These are phyloP conservation scores for Drosophila tropicalis DNA, from an alignment of 1,140 invertebrate species.

Conservation along the genomic window DNA sequence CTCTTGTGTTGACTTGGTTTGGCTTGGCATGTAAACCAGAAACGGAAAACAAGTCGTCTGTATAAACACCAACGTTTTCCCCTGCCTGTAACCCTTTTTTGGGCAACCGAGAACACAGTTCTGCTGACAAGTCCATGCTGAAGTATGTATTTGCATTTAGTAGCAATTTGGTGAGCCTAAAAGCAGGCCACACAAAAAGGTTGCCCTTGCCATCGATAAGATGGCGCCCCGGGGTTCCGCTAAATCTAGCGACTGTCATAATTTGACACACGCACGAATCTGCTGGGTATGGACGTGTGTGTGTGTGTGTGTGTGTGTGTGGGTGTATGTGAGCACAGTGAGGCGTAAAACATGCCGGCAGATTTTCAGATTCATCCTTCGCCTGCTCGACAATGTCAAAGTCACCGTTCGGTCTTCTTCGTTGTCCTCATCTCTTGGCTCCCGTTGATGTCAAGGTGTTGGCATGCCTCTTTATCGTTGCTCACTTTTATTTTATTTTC, in stretches of 20 bases:
- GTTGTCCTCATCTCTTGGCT: neutral
- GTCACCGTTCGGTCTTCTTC: conserved; percentile 35
- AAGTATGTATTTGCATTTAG: conserved; percentile 56
- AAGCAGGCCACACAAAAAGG: conserved; percentile 55
- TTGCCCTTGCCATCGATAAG: conserved; percentile 56
- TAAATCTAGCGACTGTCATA: conserved; percentile 64
- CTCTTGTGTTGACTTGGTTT: neutral
- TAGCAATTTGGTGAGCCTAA: conserved; percentile 63
- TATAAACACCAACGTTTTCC: conserved; percentile 47
- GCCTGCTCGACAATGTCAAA: conserved; percentile 56
- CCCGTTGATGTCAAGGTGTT: conserved; percentile 49
- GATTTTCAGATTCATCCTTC: conserved; percentile 62
- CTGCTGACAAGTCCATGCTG: conserved; percentile 9
- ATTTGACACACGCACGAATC: conserved; percentile 65
- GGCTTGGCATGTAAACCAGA: conserved; percentile 10
- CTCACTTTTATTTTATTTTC: conserved; percentile 39
- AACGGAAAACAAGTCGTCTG: conserved; percentile 58
- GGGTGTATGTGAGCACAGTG: conserved; percentile 31
- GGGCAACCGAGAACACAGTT: conserved; percentile 20
- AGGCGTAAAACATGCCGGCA: conserved; percentile 59
- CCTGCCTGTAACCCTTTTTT: neutral
- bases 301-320: conserved; percentile 5
- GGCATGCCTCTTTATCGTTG: conserved; percentile 55
- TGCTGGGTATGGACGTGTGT: conserved; percentile 26
- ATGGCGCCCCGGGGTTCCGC: conserved; percentile 46